Evolutionary conservation across 2,113 vertebrate species (phyloP).

Genomic region (Ceuthmochares aereus): DNA sequence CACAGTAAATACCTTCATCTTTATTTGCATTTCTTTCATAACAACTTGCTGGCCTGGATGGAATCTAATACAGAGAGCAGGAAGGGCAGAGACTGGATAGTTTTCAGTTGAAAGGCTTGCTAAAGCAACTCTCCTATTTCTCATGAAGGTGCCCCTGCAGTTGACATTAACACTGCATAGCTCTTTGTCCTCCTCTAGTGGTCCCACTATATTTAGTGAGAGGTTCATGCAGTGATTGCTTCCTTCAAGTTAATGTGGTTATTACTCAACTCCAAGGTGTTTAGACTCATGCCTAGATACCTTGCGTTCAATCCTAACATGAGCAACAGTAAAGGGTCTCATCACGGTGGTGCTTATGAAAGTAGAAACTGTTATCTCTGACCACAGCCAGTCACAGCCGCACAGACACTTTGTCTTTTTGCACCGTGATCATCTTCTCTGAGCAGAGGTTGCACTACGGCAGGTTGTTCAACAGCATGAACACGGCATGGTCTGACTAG

Average conservation of each 20-base stretch:
- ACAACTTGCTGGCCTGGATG: conserved; percentile 2
- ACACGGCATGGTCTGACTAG: not conserved
- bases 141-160: not conserved
- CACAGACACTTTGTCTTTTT: rapidly evolving
- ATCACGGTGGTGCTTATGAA: not conserved
- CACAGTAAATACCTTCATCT: conserved; percentile 64
- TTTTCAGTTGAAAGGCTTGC: conserved; percentile 22
- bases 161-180: not conserved
- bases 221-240: not conserved
- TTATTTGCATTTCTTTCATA: not conserved
- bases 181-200: conserved; percentile 63
- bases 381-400: not conserved
- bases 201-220: not conserved
- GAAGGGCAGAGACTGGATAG: conserved; percentile 24
- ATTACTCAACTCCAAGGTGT: not conserved
- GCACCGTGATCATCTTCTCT: not conserved
- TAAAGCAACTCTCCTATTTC: not conserved
- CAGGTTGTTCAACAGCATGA: not conserved
- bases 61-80: conserved; percentile 42
- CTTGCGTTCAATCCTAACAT: rapidly evolving
- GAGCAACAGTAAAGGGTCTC: not conserved
- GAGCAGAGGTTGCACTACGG: not conserved
- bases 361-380: not conserved
- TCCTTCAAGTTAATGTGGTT: not conserved
- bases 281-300: not conserved